Base-by-base conservation (phyloP, 2,113 vertebrate species). In the Alethe diademata region DNA sequence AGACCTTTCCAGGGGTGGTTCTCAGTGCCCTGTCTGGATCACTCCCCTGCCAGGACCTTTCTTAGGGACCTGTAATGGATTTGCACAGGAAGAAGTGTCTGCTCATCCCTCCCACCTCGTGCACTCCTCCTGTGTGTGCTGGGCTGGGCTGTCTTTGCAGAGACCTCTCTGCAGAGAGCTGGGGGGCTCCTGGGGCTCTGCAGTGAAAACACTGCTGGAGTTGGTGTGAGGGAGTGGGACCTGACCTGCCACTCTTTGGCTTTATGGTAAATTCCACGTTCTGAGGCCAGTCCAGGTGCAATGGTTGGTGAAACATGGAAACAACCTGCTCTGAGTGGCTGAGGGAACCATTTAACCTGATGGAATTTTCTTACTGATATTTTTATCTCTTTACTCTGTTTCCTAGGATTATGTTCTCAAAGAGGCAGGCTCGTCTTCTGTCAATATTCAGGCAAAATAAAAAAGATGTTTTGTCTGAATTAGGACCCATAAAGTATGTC, bases 231-330 rank as follows among this genome's bases (percentile, higher is more conserved):
- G 28, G 17, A 40, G 15, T 4, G 5, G 45, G 33, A 26, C 14
- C 19, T 78, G 66, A 43, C 48, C 56, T 45, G 35, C n/a, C n/a
- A 8, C 26, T 54, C 20, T 11, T 47, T 2, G 5, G 29, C 42
- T 42, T 67, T 5, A 8, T 71, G 48, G 29, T 14, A 56, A 76
- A 56, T 69, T 36, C 78, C 14, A 2, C 13, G 2, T 50, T 38
- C 33, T 0, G 0, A 87, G 56, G 51, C 43, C 69, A 35, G 25
- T 29, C 48, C 66, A 35, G 1, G 1, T 69, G n/a, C 48, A 31
- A 0, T 38, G 10, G 12, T 24, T 35, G 45, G 50, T 9, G 5
- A 45, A 64, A 54, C 1, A 1, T 43, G 73, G 53, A 14, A 57
- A 47, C 29, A 48, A 11, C 54, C 23, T 33, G 3, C 48, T 24